Evolutionary conservation across 2,797 vertebrate species (phyloP), one percentile per base, ranked within the genome.

Genomic region (Rhynchotus rufescens): DNA sequence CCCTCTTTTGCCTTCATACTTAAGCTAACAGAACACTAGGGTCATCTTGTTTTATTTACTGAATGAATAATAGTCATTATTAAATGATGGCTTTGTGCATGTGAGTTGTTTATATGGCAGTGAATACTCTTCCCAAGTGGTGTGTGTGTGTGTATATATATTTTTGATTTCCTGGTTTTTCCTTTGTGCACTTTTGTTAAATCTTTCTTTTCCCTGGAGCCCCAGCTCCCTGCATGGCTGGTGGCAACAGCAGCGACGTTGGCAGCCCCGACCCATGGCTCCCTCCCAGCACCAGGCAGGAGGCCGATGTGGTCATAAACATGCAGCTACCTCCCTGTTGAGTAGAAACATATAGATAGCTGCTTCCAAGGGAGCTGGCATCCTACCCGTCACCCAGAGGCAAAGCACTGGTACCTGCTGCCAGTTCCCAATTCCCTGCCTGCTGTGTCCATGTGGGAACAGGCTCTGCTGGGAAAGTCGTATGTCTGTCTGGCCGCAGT

Each of bases 11-110:
- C 14, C 3, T 47, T 68, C 56, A 30, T 34, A 32, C 42, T 52
- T 60, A 30, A 1, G 3, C 2, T 19, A 7, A 17, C 0, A 0
- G 28, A 67, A 21, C 40, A 20, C 14, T 1, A 4, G 20, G 8
- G 7, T 30, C 15, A 66, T 38, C 42, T 6, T 32, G 17, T 45
- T 86, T 89, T 68, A 62, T n/a, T 56, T 56, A 20, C 11, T n/a
- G 10, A n/a, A n/a, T 56, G n/a, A 56, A 20, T 56, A 56, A 56
- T 20, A n/a, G 54, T 12, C 10, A 12, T 56, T 56, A 56, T 56
- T 30, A 19, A 10, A 56, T 56, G 20, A 56, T 20, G 7, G 54
- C 54, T 56, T 13, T 20, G 17, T 17, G 17, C 17, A 20, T 20
- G 54, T 7, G 15, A 30, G 52, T 54, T 30, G 1, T 89, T 81